These are phyloP conservation scores for Aphelocoma coerulescens DNA, from an alignment of 2,113 vertebrate species.

Conservation along the genomic window DNA sequence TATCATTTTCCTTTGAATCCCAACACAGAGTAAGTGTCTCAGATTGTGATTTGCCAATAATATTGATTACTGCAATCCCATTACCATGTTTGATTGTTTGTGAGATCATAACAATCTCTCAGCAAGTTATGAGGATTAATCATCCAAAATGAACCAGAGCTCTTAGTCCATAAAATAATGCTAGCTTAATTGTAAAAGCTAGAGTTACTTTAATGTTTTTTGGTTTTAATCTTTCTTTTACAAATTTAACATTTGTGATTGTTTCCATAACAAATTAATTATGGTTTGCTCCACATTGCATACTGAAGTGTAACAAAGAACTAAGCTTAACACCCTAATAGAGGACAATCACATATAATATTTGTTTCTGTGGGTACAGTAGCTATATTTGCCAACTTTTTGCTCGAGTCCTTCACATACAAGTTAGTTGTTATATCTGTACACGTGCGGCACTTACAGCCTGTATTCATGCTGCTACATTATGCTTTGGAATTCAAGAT, in stretches of 20 bases:
- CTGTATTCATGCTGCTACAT: neutral
- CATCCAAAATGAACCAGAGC: neutral
- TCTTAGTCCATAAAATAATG: neutral
- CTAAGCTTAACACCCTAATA: neutral
- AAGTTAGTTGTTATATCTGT: neutral
- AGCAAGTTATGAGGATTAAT: neutral
- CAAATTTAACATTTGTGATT: neutral
- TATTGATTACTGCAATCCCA: neutral
- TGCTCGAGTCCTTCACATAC: neutral
- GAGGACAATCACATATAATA: neutral
- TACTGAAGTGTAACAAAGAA: neutral
- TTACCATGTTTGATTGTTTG: neutral
- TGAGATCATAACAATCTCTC: neutral
- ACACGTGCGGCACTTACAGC: neutral
- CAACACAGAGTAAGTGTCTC: neutral
- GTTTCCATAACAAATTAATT: neutral
- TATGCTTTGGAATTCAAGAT: neutral
- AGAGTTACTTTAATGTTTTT: neutral
- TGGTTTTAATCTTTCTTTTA: neutral
- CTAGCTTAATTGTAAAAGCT: neutral
- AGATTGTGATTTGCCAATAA: neutral
- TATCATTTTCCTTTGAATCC: neutral
- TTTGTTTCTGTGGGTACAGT: neutral
- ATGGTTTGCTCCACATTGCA: neutral
- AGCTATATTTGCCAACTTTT: neutral